A percentile compares a stretch with the other conserved stretches of the same genome.
These are phyloP conservation scores for Drosophila pseudoananassae DNA, from an alignment of 1,140 invertebrate genomes.

Conservation along the genomic window DNA sequence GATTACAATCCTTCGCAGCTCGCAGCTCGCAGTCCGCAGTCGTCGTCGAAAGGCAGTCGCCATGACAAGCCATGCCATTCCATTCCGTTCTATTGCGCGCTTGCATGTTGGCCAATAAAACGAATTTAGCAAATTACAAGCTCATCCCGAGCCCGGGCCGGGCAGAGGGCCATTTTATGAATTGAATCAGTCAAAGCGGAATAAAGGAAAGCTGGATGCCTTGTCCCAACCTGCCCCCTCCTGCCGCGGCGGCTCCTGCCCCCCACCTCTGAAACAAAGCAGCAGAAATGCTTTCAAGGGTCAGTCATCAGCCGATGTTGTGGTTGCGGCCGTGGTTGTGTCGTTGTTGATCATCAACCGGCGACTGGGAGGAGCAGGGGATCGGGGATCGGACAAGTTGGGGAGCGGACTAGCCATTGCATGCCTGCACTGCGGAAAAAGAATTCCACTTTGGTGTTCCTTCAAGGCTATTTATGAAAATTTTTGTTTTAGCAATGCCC, in stretches of 20 bases:
- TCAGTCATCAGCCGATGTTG: conserved; percentile 58
- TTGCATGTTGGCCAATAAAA: conserved; percentile 81
- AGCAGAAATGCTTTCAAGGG: conserved; percentile 69
- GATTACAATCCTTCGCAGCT: conserved; percentile 64
- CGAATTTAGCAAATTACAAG: conserved; percentile 82
- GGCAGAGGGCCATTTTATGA: conserved; percentile 68
- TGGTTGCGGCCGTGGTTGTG: conserved; percentile 17
- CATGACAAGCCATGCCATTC: background rate
- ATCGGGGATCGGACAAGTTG: conserved; percentile 22
- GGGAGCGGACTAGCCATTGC: conserved; percentile 21
- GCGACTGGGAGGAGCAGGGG: conserved; percentile 1
- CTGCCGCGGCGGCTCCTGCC: background rate
- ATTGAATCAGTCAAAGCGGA: conserved; percentile 78
- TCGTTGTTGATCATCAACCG: conserved; percentile 57
- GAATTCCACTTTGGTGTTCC: no score
- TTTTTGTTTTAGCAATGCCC: background rate
- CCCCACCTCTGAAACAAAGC: background rate
- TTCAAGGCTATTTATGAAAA: no score
- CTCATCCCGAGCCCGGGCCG: conserved; percentile 49
- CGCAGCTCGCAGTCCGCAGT: conserved; percentile 3
- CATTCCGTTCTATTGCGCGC: conserved; percentile 32
- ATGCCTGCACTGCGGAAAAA: background rate
- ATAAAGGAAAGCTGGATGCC: conserved; percentile 21
- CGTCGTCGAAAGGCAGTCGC: background rate
- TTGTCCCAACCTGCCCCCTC: background rate